phyloP scores from a whole-genome alignment of 2,888 invertebrate species.

The Pilophorus perplexus region DNA sequence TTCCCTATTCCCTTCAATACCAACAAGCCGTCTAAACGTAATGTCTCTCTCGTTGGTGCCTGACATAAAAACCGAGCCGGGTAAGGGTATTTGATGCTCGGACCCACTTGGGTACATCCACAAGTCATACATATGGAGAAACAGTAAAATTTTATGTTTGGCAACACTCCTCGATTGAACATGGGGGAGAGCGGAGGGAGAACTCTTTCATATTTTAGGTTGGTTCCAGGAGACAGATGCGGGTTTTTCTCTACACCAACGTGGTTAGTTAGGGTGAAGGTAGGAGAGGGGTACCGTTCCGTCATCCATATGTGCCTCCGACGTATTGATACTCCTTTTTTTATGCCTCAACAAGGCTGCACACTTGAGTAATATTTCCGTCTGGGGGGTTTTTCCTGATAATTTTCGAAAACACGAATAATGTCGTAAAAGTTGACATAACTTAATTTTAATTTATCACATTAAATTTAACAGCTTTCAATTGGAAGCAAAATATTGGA shows the following conservation, averaged over 20 bases:
- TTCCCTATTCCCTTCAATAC: too few species aligned
- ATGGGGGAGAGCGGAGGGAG: neutral
- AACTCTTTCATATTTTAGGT: conserved; percentile 30
- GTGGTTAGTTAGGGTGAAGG: neutral
- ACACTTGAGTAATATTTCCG: neutral
- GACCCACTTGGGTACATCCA: conserved; percentile 43
- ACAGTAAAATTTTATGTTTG: conserved; percentile 48
- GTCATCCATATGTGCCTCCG: conserved; percentile 8
- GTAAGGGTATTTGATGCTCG: conserved; percentile 38
- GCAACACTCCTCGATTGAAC: conserved; percentile 41
- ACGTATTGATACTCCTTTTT: conserved; percentile 15
- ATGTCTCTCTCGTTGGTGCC: conserved; percentile 25
- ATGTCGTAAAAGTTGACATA: too few species aligned
- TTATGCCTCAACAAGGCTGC: conserved; percentile 25
- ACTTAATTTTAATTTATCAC: too few species aligned
- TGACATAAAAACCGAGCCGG: conserved; percentile 29
- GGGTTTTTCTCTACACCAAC: conserved; percentile 4
- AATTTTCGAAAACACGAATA: too few species aligned
- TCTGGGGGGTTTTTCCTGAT: too few species aligned
- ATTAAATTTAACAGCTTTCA: too few species aligned
- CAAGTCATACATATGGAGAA: conserved; percentile 48
- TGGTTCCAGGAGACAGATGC: conserved; percentile 32
- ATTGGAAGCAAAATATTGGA: too few species aligned
- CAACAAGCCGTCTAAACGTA: too few species aligned
- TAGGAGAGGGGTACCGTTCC: neutral